Conservation (phyloP, 2,888 invertebrate species). For the Blomia tropicalis region DNA sequence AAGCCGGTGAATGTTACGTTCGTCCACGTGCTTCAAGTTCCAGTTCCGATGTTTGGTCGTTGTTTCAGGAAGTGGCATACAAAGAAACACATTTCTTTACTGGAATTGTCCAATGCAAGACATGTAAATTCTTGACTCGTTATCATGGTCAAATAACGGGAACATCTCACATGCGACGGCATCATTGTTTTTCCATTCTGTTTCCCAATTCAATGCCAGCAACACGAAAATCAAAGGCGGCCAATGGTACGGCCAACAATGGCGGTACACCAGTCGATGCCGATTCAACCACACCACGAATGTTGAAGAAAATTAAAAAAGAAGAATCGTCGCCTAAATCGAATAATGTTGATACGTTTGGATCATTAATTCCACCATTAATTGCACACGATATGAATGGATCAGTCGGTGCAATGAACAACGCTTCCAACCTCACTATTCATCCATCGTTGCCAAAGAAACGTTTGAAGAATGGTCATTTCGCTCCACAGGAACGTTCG, state of each 20-base stretch:
- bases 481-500: not conserved
- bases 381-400: not conserved
- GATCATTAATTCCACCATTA: not conserved
- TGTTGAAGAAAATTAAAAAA: constrained; percentile 8
- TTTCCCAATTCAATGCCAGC: constrained; percentile 17
- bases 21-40: constrained; percentile 19
- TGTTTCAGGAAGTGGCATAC: constrained; percentile 24
- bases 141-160: constrained; percentile 26
- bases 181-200: constrained; percentile 17
- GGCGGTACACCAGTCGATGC: not conserved
- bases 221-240: not conserved
- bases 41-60: constrained; percentile 23
- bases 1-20: constrained; percentile 21
- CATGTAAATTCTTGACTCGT: constrained; percentile 22
- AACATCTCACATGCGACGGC: constrained; percentile 25
- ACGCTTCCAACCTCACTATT: not conserved
- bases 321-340: not conserved
- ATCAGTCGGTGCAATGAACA: not conserved
- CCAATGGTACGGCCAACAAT: not conserved
- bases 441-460: constrained; percentile 4
- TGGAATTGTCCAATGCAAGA: constrained; percentile 23
- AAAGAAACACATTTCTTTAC: constrained; percentile 18
- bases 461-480: constrained; percentile 2
- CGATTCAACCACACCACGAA: constrained; percentile 9
- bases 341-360: not conserved